These are phyloP conservation scores for Sinhomidia bicolor DNA, from an alignment of 2,888 invertebrate species.

Conservation along the genomic window DNA sequence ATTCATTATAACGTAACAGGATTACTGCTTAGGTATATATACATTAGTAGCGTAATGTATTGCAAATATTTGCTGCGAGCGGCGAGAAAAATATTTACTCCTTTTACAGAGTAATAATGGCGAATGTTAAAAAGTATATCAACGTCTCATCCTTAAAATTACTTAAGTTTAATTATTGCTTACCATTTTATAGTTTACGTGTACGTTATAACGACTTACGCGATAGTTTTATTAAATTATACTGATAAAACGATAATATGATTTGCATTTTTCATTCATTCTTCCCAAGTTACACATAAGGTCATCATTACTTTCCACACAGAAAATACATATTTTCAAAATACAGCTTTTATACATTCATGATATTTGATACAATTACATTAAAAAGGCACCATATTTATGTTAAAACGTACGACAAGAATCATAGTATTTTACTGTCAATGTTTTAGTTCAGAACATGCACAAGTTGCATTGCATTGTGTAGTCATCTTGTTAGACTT, in stretches of 20 bases:
- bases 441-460: background rate
- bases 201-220: background rate
- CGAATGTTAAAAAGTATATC: background rate
- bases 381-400: conserved; percentile 49
- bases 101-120: background rate
- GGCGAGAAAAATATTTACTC: conserved; percentile 22
- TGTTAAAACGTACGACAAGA: conserved; percentile 43
- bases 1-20: background rate
- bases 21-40: conserved; percentile 18
- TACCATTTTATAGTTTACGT: background rate
- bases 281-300: conserved; percentile 44
- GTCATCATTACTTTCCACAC: conserved; percentile 33
- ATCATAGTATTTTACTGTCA: background rate
- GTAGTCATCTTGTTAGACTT: background rate
- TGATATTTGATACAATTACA: conserved; percentile 12
- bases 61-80: conserved; percentile 32
- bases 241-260: conserved; percentile 4
- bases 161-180: background rate
- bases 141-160: background rate
- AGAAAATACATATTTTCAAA: conserved; percentile 37
- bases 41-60: conserved; percentile 33
- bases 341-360: conserved; percentile 27
- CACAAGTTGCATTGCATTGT: conserved; percentile 40
- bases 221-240: background rate
- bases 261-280: conserved; percentile 43